Conservation (phyloP, 2,113 vertebrate species). For the Caloenas nicobarica region DNA sequence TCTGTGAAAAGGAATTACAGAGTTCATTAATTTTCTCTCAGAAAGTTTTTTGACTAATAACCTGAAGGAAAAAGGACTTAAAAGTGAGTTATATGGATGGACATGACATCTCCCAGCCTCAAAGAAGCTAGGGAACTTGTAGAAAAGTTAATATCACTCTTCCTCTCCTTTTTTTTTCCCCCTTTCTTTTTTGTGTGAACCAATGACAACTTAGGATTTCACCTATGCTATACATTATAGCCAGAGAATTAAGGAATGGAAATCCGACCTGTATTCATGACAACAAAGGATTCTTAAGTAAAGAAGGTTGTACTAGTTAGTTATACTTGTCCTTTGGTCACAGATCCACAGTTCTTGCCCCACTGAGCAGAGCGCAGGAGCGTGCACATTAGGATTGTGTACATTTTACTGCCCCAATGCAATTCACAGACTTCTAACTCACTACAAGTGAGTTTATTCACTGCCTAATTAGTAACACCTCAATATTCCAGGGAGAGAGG, state of each 20-base stretch:
- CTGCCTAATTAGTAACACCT: background rate
- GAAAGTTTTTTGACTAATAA: background rate
- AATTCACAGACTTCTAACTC: background rate
- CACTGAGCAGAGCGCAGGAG: background rate
- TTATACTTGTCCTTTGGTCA: background rate
- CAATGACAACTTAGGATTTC: background rate
- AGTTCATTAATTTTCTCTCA: background rate
- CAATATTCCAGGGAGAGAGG: background rate
- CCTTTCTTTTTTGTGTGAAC: background rate
- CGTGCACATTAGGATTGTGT: accelerated
- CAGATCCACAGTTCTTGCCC: background rate
- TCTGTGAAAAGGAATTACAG: background rate
- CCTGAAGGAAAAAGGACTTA: background rate
- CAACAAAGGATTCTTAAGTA: background rate
- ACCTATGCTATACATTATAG: background rate
- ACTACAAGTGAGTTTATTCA: background rate
- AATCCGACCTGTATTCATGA: background rate
- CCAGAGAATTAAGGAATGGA: background rate
- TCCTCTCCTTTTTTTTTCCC: accelerated
- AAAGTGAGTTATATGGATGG: background rate
- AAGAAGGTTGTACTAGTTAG: background rate
- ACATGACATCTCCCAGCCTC: background rate
- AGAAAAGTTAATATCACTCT: background rate
- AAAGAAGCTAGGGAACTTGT: background rate
- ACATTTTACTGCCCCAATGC: background rate